phyloP scores from a whole-genome alignment of 2,113 vertebrate genomes.

The Morone saxatilis region DNA sequence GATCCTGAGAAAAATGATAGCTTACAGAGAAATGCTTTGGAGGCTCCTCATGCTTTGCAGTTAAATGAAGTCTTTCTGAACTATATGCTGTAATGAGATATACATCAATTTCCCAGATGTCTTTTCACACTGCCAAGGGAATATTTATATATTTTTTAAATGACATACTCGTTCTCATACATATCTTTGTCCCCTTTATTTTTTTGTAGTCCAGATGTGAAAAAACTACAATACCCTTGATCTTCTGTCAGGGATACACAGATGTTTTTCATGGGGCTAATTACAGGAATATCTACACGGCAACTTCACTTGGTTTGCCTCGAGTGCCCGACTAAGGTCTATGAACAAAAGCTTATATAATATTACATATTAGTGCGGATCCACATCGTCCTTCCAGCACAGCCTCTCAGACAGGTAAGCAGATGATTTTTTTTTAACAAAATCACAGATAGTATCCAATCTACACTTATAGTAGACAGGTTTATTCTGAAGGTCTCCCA shows the following conservation, averaged over 20 bases:
- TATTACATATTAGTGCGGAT: background rate
- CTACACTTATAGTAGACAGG: no score
- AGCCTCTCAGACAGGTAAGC: background rate
- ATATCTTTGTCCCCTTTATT: background rate
- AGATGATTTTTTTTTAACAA: no score
- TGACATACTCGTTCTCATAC: background rate
- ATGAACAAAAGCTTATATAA: background rate
- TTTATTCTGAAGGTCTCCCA: no score
- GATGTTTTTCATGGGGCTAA: slow-evolving; percentile 1
- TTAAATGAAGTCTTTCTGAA: no score
- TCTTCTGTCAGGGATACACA: background rate
- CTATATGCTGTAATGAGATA: no score
- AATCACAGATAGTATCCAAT: no score
- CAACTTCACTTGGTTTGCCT: background rate
- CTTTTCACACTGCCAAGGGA: no score
- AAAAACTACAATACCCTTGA: slow-evolving; percentile 12
- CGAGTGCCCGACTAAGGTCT: background rate
- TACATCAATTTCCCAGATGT: no score
- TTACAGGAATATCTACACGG: background rate
- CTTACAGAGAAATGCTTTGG: no score
- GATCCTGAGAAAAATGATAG: background rate
- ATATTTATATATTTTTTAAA: background rate
- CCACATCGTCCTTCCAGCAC: background rate
- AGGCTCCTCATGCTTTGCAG: no score
- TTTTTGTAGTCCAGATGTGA: background rate